Evolutionary conservation across 2,113 vertebrate species (phyloP).

Genomic region (Cryptoleucopteryx plumbea): DNA sequence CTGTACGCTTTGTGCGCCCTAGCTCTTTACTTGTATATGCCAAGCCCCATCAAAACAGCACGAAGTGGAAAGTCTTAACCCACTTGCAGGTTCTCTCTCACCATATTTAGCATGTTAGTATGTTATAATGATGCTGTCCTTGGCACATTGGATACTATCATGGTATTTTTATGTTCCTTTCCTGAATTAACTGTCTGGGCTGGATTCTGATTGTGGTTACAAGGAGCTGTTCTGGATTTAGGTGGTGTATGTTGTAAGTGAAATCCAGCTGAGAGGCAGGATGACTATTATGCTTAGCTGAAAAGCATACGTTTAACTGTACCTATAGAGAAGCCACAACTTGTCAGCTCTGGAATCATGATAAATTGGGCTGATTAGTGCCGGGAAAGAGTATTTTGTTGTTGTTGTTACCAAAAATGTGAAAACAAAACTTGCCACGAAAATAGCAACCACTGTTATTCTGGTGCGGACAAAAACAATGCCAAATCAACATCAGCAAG

Average conservation of each 20-base stretch:
- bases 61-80: background rate
- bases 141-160: accelerated
- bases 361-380: background rate
- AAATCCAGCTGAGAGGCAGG: background rate
- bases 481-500: background rate
- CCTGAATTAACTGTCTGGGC: background rate
- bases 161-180: background rate
- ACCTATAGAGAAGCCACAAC: background rate
- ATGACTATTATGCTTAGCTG: background rate
- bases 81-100: background rate
- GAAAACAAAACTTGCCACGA: background rate
- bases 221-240: background rate
- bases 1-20: accelerated
- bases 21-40: background rate
- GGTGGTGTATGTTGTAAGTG: background rate
- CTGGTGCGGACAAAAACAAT: background rate
- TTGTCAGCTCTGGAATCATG: background rate
- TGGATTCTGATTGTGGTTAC: background rate
- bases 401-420: background rate
- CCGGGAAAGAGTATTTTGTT: background rate
- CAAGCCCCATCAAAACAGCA: background rate
- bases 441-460: background rate
- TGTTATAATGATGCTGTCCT: background rate
- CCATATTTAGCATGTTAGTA: background rate
- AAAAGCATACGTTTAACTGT: background rate